A percentile compares a stretch with the other conserved stretches of the same genome.
Evolutionary conservation across 2,113 vertebrate genomes (phyloP).

Genomic region (Apus apus): DNA sequence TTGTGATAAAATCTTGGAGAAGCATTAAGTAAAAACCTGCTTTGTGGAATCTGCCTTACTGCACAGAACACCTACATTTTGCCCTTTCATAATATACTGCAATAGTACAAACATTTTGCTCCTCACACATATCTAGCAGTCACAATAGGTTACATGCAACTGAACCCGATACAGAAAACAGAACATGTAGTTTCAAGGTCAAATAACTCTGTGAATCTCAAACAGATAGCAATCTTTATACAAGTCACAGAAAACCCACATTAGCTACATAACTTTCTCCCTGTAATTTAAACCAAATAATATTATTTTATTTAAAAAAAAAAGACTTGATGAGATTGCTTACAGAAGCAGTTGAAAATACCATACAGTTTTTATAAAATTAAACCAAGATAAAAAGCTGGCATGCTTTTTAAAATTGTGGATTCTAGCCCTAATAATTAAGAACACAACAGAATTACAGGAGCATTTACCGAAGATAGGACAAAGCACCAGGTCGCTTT

Average conservation of each 20-base stretch:
- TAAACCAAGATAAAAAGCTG: not conserved
- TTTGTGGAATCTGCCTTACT: not conserved
- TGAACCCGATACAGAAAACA: not conserved
- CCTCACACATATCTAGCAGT: not conserved
- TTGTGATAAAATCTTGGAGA: not conserved
- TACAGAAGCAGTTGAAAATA: not conserved
- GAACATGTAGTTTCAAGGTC: not conserved
- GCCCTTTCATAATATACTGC: not conserved
- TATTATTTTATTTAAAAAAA: not conserved
- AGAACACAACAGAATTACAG: slow-evolving; percentile 42
- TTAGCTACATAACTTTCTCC: not conserved
- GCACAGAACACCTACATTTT: not conserved
- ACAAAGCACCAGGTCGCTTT: not conserved
- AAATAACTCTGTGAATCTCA: not conserved
- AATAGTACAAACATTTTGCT: not conserved
- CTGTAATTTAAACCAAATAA: slow-evolving; percentile 27
- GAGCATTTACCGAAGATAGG: slow-evolving; percentile 27
- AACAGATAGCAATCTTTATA: not conserved
- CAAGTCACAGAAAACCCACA: slow-evolving; percentile 33
- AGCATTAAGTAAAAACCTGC: not conserved
- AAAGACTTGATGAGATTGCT: not conserved
- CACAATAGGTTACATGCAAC: not conserved
- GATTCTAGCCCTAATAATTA: slow-evolving; percentile 19
- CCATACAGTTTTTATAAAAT: not conserved
- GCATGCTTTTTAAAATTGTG: not conserved